Evolutionary conservation across 2,113 vertebrate species (phyloP), one percentile per base, ranked within the genome.

Genomic region (Chinchilla lanigera): DNA sequence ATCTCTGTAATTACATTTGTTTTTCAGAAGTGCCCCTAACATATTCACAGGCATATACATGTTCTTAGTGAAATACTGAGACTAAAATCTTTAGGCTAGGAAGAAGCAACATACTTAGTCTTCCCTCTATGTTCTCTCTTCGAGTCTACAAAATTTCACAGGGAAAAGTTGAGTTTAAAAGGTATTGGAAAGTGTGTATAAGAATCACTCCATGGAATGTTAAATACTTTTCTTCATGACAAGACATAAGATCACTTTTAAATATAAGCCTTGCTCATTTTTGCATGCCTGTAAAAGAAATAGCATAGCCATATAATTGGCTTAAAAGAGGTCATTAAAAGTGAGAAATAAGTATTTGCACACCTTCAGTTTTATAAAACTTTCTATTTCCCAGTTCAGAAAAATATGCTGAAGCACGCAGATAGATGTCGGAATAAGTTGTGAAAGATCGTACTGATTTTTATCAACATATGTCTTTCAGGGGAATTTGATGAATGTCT

Each of bases 271-370:
- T 93, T 12, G 60, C 54, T 89, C 52, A 12, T 61, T 94, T 97
- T 91, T 89, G 17, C 19, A 86, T 84, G 4, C 41, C 50, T 86
- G 61, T 69, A 85, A 87, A 54, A 86, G 90, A 91, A 94, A 85
- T 65, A 80, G 19, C 41, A 67, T 81, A 73, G 24, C 50, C 35
- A 69, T 90, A 16, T 56, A 90, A 93, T 93, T 96, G 89, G 90
- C 94, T 94, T 95, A 96, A 92, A 86, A 81, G 33, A 61, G 61
- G 47, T 89, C 60, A 94, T 94, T 94, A 80, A 80, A 97, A 96
- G 67, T 86, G 84, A 94, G 71, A 96, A 94, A 78, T 86, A 33
- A 28, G 78, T 35, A 65, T 91, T 94, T 82, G 6, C 35, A 41
- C 41, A 75, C 82, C 89, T 96, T 75, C 38, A 58, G 71, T 93